Evolutionary conservation across 53 echinoderm and acorn worm genomes (phyloP).

Genomic region (Holothuria scabra): DNA sequence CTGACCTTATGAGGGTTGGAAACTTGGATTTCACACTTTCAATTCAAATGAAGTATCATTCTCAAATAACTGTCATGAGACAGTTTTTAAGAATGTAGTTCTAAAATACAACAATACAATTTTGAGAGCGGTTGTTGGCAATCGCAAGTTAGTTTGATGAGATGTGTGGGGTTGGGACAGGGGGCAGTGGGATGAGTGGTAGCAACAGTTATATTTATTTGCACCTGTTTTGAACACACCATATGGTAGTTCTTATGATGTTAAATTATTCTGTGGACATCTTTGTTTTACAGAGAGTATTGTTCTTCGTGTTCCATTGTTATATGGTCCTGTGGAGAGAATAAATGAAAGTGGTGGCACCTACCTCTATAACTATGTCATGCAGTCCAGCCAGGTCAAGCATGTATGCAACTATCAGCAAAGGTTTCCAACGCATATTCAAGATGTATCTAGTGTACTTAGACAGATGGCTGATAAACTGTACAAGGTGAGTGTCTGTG

Average conservation of each 20-base stretch:
- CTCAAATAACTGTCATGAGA: too few relatives aligned
- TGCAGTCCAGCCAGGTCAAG: conserved; percentile 56
- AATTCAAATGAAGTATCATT: too few relatives aligned
- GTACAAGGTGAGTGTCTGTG: conserved; percentile 54
- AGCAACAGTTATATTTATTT: not conserved
- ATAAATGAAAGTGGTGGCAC: conserved; percentile 82
- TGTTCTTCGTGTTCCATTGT: conserved; percentile 75
- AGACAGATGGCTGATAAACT: conserved; percentile 73
- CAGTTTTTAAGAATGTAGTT: too few relatives aligned
- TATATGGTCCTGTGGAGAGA: conserved; percentile 81
- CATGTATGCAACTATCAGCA: conserved; percentile 71
- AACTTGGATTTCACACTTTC: too few relatives aligned
- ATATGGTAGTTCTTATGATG: too few relatives aligned
- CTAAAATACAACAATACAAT: too few relatives aligned
- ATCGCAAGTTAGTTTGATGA: too few relatives aligned
- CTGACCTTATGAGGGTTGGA: too few relatives aligned
- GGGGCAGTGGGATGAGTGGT: too few relatives aligned
- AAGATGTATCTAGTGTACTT: conserved; percentile 67
- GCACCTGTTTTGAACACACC: too few relatives aligned
- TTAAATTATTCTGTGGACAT: not conserved
- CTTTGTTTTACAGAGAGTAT: conserved; percentile 56
- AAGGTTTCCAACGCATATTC: conserved; percentile 78
- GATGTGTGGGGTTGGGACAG: too few relatives aligned
- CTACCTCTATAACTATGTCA: conserved; percentile 61
- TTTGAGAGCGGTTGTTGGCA: too few relatives aligned